phyloP scores from a whole-genome alignment of 2,888 invertebrate genomes.

The Stictocephala bisonia region DNA sequence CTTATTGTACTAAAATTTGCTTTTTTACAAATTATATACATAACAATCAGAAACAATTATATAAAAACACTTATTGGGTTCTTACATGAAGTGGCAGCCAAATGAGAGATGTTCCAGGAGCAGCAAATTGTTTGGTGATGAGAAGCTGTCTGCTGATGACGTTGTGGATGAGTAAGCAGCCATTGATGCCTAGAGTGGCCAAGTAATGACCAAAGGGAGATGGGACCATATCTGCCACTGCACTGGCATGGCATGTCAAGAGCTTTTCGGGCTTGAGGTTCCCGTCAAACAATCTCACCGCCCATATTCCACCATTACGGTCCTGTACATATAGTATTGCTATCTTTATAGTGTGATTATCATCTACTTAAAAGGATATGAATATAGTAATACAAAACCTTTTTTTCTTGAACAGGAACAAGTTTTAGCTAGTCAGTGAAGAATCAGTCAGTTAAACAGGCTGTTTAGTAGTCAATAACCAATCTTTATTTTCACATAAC shows the following conservation, averaged over 20 bases:
- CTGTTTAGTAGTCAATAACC: too few species aligned
- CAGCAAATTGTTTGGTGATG: conserved; percentile 72
- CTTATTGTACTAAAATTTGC: too few species aligned
- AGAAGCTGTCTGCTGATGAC: conserved; percentile 72
- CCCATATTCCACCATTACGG: conserved; percentile 86
- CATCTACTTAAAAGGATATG: too few species aligned
- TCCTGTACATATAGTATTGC: too few species aligned
- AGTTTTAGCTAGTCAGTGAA: too few species aligned
- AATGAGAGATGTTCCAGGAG: conserved; percentile 67
- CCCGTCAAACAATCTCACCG: conserved; percentile 69
- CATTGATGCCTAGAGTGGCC: conserved; percentile 78
- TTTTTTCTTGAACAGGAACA: too few species aligned
- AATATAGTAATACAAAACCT: too few species aligned
- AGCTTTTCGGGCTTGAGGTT: conserved; percentile 62
- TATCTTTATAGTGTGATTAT: too few species aligned
- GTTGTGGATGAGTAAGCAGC: conserved; percentile 79
- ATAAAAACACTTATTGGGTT: conserved; percentile 1
- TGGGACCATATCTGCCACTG: conserved; percentile 74
- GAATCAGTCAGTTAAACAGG: too few species aligned
- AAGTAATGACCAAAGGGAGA: conserved; percentile 78
- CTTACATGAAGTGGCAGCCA: conserved; percentile 79
- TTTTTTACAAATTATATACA: neutral
- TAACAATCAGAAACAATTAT: neutral
- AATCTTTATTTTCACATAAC: too few species aligned
- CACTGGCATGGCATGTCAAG: conserved; percentile 81